Base-by-base conservation (phyloP, 2,113 vertebrate genomes). In the Excalfactoria chinensis region DNA sequence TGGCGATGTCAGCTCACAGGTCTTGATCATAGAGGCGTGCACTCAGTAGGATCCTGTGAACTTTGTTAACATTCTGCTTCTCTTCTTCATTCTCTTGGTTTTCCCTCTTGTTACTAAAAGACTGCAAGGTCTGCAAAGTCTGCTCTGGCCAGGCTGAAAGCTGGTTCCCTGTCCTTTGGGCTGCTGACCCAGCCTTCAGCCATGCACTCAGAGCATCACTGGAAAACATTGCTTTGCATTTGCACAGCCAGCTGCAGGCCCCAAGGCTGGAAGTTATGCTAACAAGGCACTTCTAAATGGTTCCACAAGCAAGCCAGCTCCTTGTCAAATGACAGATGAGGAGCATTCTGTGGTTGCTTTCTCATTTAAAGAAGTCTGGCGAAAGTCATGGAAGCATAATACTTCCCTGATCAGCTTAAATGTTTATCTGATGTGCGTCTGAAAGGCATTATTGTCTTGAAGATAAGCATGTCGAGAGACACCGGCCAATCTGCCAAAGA, bases 381-480 rank as follows among this genome's bases (percentile, higher is more conserved):
- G 21, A 48, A 87, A 93, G 25, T 94, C 84, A 40, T 63, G 70
- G 91, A 94, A 70, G 35, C 40, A 56, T 62, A 56, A 43, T 84
- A 34, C 84, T 73, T 93, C 79, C 74, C 77, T 83, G 77, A 87
- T 92, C 87, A 78, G 74, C 82, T 76, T 83, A 40, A 85, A 48
- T 64, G 75, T 91, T 94, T 77, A 85, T 91, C 87, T 92, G 71
- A 64, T 85, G 51, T 89, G 64, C 87, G 71, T 91, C 82, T 91
- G 93, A 96, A 96, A 96, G 87, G 28, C 82, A 23, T 87, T 68
- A 77, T 83, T 91, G 71, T 93, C 82, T 91, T 79, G 78, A 80
- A 87, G 79, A 87, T 74, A 82, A 85, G 68, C 40, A 7, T 44
- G 64, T 83, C n/a, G 19, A 92, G 84, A 85, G 90, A 71, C 12